Evolutionary conservation across 2,797 vertebrate genomes (phyloP).

Genomic region (Lithobates pipiens): DNA sequence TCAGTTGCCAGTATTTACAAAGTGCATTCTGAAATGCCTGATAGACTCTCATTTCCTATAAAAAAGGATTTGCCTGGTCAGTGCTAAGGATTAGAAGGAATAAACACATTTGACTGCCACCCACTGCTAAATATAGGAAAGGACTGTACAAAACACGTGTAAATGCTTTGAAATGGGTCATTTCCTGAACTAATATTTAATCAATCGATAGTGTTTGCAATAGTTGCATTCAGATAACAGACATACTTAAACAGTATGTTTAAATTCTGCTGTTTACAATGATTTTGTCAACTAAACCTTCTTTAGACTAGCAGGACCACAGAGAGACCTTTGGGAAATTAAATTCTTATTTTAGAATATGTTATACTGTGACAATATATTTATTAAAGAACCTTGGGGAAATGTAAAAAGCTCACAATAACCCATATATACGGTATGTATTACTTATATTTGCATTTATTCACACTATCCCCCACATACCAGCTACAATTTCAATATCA

Average conservation of each 20-base stretch:
- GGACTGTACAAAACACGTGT: not conserved
- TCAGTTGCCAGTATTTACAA: not conserved
- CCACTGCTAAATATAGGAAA: slow-evolving; percentile 11
- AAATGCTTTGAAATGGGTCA: not conserved
- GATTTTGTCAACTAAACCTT: no score
- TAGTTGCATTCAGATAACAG: not conserved
- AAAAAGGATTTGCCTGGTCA: not conserved
- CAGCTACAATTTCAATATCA: no score
- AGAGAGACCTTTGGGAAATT: no score
- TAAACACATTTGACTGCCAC: not conserved
- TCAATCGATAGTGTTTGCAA: not conserved
- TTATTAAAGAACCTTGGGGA: no score
- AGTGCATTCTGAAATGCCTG: slow-evolving; percentile 31
- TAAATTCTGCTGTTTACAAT: not conserved
- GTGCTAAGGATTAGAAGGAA: not conserved
- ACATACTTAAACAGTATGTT: not conserved
- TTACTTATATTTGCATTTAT: no score
- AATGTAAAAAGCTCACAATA: no score
- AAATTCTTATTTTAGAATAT: no score
- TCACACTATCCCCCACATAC: no score
- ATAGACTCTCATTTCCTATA: not conserved
- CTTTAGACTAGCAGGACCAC: no score
- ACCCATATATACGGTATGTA: no score
- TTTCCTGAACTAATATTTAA: slow-evolving; percentile 8
- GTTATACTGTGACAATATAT: no score